Conservation (phyloP, 2,797 vertebrate species). For the Characodon lateralis region DNA sequence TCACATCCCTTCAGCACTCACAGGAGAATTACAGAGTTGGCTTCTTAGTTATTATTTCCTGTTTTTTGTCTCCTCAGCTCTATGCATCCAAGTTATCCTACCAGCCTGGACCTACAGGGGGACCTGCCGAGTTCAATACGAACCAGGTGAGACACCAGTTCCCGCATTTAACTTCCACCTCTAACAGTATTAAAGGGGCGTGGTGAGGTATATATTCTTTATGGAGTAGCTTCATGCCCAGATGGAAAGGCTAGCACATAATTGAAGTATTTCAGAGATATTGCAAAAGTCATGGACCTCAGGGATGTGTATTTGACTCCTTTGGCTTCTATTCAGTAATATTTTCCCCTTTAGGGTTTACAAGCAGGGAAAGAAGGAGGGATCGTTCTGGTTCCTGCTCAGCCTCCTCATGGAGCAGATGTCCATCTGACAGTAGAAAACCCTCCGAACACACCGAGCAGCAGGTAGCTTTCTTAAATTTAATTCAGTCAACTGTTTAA, state of each 20-base stretch:
- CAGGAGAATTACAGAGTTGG: neutral
- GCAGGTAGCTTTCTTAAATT: constrained; percentile 78
- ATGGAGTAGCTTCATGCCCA: too few species aligned
- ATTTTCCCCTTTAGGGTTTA: constrained; percentile 74
- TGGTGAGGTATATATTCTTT: too few species aligned
- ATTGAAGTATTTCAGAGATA: too few species aligned
- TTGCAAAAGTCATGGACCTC: neutral
- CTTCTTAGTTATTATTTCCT: constrained; percentile 17
- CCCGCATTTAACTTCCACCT: too few species aligned
- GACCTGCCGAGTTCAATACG: constrained; percentile 86
- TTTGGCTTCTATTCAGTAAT: neutral
- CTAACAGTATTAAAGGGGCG: too few species aligned
- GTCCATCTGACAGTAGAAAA: constrained; percentile 80
- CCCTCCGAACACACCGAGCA: constrained; percentile 84
- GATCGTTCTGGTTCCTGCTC: constrained; percentile 80
- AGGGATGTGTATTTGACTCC: neutral
- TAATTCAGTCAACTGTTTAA: neutral
- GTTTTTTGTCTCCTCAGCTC: constrained; percentile 75
- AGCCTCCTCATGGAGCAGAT: constrained; percentile 85
- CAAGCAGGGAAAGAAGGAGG: constrained; percentile 90
- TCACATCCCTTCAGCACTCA: neutral
- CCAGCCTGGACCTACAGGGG: constrained; percentile 86
- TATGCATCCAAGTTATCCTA: constrained; percentile 92
- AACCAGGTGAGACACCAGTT: constrained; percentile 85
- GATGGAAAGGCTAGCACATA: too few species aligned